phyloP scores from a whole-genome alignment of 2,888 invertebrate genomes.

The Drosophila siamana region DNA sequence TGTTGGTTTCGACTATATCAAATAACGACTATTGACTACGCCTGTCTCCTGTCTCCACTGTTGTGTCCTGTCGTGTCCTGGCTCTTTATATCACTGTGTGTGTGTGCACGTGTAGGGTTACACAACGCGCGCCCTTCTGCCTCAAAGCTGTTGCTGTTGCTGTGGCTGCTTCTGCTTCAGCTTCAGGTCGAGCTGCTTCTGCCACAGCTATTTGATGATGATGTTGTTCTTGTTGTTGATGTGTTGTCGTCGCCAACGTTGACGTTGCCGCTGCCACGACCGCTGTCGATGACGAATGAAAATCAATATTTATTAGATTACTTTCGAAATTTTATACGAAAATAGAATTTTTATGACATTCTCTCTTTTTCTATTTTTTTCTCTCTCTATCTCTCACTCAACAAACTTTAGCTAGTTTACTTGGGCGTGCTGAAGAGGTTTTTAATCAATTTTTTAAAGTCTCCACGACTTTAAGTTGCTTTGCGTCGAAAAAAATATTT shows the following conservation, averaged over 20 bases:
- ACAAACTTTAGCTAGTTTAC: slow-evolving; percentile 51
- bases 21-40: slow-evolving; percentile 82
- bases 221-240: slow-evolving; percentile 37
- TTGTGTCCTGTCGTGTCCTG: slow-evolving; percentile 28
- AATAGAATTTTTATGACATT: slow-evolving; percentile 77
- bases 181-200: slow-evolving; percentile 21
- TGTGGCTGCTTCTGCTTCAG: slow-evolving; percentile 29
- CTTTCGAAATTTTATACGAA: slow-evolving; percentile 80
- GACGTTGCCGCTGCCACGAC: slow-evolving; percentile 53
- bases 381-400: slow-evolving; percentile 6
- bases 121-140: slow-evolving; percentile 53
- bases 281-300: slow-evolving; percentile 82
- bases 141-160: slow-evolving; percentile 17
- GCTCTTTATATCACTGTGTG: slow-evolving; percentile 50
- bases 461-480: neutral
- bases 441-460: slow-evolving; percentile 58
- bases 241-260: slow-evolving; percentile 56
- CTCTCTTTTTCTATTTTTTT: slow-evolving; percentile 35
- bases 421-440: slow-evolving; percentile 43
- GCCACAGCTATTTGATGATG: slow-evolving; percentile 22
- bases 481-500: neutral
- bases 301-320: slow-evolving; percentile 85
- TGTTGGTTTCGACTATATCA: slow-evolving; percentile 82
- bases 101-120: slow-evolving; percentile 76
- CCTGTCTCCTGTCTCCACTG: slow-evolving; percentile 40